A percentile compares a stretch with the other conserved stretches of the same genome.
These are phyloP conservation scores for Zosterops hypoxanthus DNA, from an alignment of 2,113 vertebrate species.

Conservation along the genomic window DNA sequence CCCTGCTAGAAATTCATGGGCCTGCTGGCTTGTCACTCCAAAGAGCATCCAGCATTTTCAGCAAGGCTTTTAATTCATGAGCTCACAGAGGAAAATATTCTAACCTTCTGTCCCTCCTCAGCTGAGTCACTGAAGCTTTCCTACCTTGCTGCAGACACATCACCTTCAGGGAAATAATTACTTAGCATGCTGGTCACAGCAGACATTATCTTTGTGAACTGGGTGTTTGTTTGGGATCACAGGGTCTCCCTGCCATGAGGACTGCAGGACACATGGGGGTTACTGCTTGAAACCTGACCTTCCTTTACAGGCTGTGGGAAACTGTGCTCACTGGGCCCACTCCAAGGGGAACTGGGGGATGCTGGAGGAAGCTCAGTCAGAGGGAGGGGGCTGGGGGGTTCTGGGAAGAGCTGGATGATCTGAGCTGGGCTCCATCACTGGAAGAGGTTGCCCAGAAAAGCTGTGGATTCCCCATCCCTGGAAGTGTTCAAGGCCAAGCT, in stretches of 20 bases:
- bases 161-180: conserved; percentile 22
- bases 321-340: background rate
- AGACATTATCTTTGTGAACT: background rate
- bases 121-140: conserved; percentile 28
- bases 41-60: conserved; percentile 11
- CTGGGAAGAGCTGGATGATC: background rate
- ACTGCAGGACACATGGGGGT: background rate
- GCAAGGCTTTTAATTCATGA: conserved; percentile 50
- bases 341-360: background rate
- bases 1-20: conserved; percentile 21
- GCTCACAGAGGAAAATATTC: background rate
- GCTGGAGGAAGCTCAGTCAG: background rate
- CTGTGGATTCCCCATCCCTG: background rate
- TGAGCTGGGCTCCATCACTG: background rate
- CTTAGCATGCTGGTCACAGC: background rate
- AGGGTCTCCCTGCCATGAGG: background rate
- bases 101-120: conserved; percentile 42
- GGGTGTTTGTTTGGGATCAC: background rate
- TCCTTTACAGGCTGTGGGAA: background rate
- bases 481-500: background rate
- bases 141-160: background rate
- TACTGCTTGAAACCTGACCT: background rate
- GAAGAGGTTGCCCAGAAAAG: background rate
- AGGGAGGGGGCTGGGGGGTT: background rate
- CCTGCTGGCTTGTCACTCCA: background rate